Evolutionary conservation across 2,888 invertebrate genomes (phyloP), one percentile per base, ranked within the genome.

Genomic region (Heterodera filipjevi): DNA sequence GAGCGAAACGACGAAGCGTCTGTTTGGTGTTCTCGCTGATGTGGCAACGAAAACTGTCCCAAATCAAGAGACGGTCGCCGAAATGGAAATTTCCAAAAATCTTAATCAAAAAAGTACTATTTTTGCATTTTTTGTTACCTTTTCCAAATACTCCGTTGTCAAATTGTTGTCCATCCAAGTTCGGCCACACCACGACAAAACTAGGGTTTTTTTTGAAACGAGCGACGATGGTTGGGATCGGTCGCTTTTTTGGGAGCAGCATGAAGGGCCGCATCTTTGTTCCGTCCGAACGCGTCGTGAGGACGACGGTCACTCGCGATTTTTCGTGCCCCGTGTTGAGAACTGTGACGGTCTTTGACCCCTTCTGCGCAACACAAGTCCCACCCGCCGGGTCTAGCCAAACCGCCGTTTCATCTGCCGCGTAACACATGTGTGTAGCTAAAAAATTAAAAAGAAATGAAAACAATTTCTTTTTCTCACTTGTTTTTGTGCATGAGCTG

Each of bases 311-410:
- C 14, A 85, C 71, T 14, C 79, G 84, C 22, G 74, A 59, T 66
- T 84, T 84, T 19, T 84, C 85, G 71, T 84, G 84, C 5, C 84
- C 84, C 1, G 84, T 85, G 16, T 81, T 70, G 19, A 79, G 74
- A 2, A 85, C 71, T 6, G 84, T 39, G 10, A 77, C 77, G 16
- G 76, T 68, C 44, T 83, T 85, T 12, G 81, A 64, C 3, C 84
- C 84, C 27, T 80, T 73, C 6, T 80, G 39, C 35, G 22, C 46
- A 32, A 79, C 44, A 27, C 79, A 79, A 30, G 59, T 79, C 19
- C 79, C 80, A 27, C 53, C 68, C 8, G 77, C 16, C 8, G 80
- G 80, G 32, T 79, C 79, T 6, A 79, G 46, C 49, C 49, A 77
- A 2, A 77, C 77, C 0, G 19, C 46, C 46, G 46, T 49, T 16